A percentile compares a stretch with the other conserved stretches of the same genome.
Conservation (phyloP, 2,797 vertebrate genomes). For the Galago senegalensis region DNA sequence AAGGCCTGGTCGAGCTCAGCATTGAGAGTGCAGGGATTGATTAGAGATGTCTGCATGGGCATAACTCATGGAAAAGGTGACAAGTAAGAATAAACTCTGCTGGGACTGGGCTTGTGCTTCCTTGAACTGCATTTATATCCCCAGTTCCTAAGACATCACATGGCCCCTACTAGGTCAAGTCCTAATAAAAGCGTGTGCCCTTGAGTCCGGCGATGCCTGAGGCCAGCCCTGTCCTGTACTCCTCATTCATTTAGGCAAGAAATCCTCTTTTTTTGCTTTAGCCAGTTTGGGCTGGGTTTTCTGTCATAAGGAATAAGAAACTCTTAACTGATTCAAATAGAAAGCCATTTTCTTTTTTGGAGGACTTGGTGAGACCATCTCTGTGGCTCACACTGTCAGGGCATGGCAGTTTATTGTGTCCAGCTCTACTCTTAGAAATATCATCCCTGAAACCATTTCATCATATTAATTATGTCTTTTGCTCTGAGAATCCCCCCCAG, state of each 20-base stretch:
- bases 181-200: neutral
- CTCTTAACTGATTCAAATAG: neutral
- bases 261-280: no score
- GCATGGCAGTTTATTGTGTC: neutral
- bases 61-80: neutral
- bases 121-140: neutral
- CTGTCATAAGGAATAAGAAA: neutral
- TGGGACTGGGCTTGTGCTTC: neutral
- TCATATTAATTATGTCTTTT: neutral
- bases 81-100: neutral
- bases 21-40: neutral
- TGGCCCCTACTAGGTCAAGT: neutral
- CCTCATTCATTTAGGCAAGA: neutral
- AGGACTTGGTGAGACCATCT: neutral
- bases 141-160: neutral
- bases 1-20: neutral
- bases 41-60: neutral
- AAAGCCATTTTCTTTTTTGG: neutral
- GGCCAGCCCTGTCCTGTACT: neutral
- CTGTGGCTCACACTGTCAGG: neutral
- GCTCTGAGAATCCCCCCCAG: neutral
- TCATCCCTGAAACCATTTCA: neutral
- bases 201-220: accelerated
- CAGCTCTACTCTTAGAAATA: neutral
- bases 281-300: constrained; percentile 25